phyloP scores from a whole-genome alignment of 2,113 vertebrate genomes.

The Panthera uncia region DNA sequence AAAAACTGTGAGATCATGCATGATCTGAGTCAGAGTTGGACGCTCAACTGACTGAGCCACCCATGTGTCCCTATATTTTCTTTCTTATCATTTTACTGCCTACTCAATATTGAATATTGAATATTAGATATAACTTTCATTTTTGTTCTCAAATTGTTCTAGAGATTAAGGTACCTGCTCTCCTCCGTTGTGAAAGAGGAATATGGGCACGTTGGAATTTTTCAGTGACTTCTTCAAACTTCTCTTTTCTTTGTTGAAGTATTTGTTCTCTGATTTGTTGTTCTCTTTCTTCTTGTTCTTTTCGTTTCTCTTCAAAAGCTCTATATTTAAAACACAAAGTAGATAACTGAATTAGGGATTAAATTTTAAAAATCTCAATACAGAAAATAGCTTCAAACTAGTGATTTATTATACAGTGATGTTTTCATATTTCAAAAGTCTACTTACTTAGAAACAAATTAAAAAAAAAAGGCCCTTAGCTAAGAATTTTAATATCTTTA shows the following conservation, averaged over 20 bases:
- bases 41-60: no score
- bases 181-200: slow-evolving; percentile 85
- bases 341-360: not conserved
- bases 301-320: slow-evolving; percentile 90
- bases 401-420: not conserved
- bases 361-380: slow-evolving; percentile 49
- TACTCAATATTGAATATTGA: not conserved
- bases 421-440: slow-evolving; percentile 57
- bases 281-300: slow-evolving; percentile 89
- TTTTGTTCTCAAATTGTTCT: slow-evolving; percentile 23
- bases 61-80: not conserved
- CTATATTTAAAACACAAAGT: slow-evolving; percentile 81
- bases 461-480: not conserved
- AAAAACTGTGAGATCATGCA: no score
- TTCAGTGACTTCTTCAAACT: slow-evolving; percentile 92
- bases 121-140: not conserved
- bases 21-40: no score
- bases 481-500: slow-evolving; percentile 36
- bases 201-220: slow-evolving; percentile 91
- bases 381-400: slow-evolving; percentile 35
- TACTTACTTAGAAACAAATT: slow-evolving; percentile 42
- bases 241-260: slow-evolving; percentile 90
- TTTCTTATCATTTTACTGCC: not conserved
- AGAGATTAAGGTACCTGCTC: slow-evolving; percentile 83
- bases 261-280: slow-evolving; percentile 88